These are phyloP conservation scores for Octomys mimax DNA, from an alignment of 2,797 vertebrate genomes.

Conservation along the genomic window DNA sequence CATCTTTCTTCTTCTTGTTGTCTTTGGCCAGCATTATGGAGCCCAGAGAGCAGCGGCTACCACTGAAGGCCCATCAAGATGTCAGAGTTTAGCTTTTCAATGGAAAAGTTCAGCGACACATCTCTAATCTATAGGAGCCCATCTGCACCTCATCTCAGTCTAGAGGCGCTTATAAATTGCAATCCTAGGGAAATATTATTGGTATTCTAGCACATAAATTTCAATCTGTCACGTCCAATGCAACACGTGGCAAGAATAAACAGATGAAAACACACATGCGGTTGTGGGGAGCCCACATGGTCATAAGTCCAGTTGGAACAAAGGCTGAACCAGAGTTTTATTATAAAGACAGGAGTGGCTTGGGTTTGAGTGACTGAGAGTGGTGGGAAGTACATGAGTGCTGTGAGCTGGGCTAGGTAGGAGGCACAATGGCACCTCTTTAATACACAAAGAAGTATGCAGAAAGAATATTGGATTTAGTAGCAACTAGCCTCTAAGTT, in stretches of 20 bases:
- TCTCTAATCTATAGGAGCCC: not conserved
- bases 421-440: not conserved
- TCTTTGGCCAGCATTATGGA: too few species aligned
- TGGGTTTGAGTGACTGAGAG: not conserved
- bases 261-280: not conserved
- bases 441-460: not conserved
- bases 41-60: too few species aligned
- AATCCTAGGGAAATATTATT: not conserved
- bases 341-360: not conserved
- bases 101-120: not conserved
- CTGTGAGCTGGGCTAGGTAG: not conserved
- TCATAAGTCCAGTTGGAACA: not conserved
- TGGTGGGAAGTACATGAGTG: not conserved
- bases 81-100: conserved; percentile 15
- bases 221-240: not conserved
- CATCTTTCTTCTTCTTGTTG: too few species aligned
- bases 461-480: not conserved
- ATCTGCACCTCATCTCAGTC: not conserved
- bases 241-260: not conserved
- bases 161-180: not conserved
- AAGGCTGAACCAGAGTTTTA: not conserved
- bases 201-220: not conserved
- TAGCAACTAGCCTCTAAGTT: not conserved
- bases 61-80: too few species aligned
- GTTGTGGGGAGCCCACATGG: not conserved